A percentile compares a stretch with the other conserved stretches of the same genome.
These are phyloP conservation scores for human DNA, from an alignment of 2,113 vertebrate species.

Conservation along the genomic window DNA sequence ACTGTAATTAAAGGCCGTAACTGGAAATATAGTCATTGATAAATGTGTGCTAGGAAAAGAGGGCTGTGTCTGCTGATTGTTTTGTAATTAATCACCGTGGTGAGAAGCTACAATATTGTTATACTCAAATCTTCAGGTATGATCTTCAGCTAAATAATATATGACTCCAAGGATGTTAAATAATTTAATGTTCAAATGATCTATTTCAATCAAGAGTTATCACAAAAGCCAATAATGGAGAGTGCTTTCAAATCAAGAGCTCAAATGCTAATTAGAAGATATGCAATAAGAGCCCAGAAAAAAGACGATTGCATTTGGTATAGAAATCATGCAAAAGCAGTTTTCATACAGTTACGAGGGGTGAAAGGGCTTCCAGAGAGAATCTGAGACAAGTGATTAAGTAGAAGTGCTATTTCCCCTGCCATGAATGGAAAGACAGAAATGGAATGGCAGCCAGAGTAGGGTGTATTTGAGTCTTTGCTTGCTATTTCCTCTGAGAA, in stretches of 20 bases:
- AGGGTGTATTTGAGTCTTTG: not conserved
- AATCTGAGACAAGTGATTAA: not conserved
- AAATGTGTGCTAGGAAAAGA: not conserved
- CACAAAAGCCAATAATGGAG: not conserved
- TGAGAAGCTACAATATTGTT: not conserved
- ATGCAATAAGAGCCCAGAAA: not conserved
- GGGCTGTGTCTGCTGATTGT: not conserved
- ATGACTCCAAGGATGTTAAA: not conserved
- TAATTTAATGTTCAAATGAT: not conserved
- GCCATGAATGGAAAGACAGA: not conserved
- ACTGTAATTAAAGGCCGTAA: not conserved
- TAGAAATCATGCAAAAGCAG: not conserved
- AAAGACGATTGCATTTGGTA: not conserved
- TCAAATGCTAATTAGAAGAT: not conserved
- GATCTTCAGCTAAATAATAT: not conserved
- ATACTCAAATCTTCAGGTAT: not conserved
- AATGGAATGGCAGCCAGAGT: not conserved
- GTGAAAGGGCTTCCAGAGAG: not conserved
- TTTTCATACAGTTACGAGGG: not conserved
- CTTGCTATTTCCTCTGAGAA: not conserved
- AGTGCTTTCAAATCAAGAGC: not conserved
- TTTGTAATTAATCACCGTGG: not conserved
- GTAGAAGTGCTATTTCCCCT: accelerated
- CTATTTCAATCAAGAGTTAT: not conserved
- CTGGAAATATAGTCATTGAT: not conserved